Percentiles rank a stretch among this genome's conserved stretches.
These are phyloP conservation scores for Rhinichthys osculus DNA, from an alignment of 2,797 vertebrate genomes.

Conservation along the genomic window DNA sequence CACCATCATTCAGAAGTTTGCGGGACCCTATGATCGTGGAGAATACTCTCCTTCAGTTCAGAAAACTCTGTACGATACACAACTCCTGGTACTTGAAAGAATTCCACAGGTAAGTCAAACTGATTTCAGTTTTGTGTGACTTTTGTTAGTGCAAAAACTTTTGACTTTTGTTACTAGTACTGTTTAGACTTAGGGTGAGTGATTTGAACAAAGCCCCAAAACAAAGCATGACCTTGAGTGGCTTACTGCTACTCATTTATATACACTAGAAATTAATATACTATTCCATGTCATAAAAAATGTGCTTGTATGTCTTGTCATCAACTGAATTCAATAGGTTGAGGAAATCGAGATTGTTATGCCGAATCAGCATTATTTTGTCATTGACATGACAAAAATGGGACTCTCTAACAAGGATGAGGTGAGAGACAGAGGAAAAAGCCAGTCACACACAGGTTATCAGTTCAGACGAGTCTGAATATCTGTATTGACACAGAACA, in stretches of 20 bases:
- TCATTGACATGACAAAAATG: slow-evolving; percentile 91
- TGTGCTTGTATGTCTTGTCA: neutral
- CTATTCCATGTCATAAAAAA: neutral
- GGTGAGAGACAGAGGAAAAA: slow-evolving; percentile 74
- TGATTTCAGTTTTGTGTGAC: neutral
- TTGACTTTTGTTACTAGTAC: no score
- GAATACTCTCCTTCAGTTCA: slow-evolving; percentile 93
- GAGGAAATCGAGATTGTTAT: slow-evolving; percentile 91
- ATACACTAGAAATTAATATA: neutral
- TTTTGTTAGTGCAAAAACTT: neutral
- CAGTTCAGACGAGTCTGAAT: neutral
- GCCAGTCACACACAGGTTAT: neutral
- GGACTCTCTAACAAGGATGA: slow-evolving; percentile 90
- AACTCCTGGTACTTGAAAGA: slow-evolving; percentile 81
- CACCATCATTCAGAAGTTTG: slow-evolving; percentile 88
- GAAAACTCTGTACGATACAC: slow-evolving; percentile 91
- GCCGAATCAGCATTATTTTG: slow-evolving; percentile 93
- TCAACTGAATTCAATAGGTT: slow-evolving; percentile 75
- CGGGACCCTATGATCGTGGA: slow-evolving; percentile 87
- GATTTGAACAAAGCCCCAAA: neutral
- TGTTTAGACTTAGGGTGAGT: neutral
- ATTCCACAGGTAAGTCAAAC: slow-evolving; percentile 81
- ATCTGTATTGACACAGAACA: slow-evolving; percentile 25
- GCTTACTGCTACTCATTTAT: neutral
- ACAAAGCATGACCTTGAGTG: neutral